phyloP scores from a whole-genome alignment of 2,797 vertebrate genomes.

The Muscicapa comitata region DNA sequence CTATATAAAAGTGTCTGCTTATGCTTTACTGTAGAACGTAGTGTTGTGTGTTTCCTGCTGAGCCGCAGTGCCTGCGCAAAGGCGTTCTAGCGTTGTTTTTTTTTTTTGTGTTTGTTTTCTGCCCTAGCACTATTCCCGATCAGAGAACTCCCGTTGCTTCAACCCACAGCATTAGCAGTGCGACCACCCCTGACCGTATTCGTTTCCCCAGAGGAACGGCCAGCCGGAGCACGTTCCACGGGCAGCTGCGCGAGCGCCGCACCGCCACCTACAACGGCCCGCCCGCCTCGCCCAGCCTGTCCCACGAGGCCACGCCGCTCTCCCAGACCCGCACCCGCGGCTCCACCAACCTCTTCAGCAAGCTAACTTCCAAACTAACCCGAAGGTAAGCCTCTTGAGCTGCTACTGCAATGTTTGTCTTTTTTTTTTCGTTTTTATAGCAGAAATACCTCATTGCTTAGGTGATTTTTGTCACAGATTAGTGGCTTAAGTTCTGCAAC shows the following conservation, averaged over 20 bases:
- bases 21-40: slow-evolving; percentile 4
- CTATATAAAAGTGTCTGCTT: slow-evolving; percentile 26
- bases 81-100: neutral
- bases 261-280: slow-evolving; percentile 97
- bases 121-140: slow-evolving; percentile 78
- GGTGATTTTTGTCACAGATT: neutral
- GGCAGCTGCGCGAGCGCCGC: slow-evolving; percentile 91
- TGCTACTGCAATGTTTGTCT: rapidly evolving
- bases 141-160: slow-evolving; percentile 93
- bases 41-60: slow-evolving; percentile 38
- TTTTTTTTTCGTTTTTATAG: neutral
- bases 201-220: slow-evolving; percentile 93
- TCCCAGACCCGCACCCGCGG: slow-evolving; percentile 91
- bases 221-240: slow-evolving; percentile 95
- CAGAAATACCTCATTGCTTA: neutral
- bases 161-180: slow-evolving; percentile 92
- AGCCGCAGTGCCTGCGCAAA: neutral
- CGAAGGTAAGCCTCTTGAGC: slow-evolving; percentile 84
- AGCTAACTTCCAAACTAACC: slow-evolving; percentile 95
- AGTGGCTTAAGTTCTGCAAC: neutral
- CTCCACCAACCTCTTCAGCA: slow-evolving; percentile 95
- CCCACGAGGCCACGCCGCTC: slow-evolving; percentile 88
- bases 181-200: slow-evolving; percentile 90
- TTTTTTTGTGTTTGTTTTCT: neutral
- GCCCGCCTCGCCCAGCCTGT: slow-evolving; percentile 92